Percentiles rank a stretch among this genome's conserved stretches.
Conservation (phyloP, 1,140 invertebrate species). For the Fragariocoptes setiger region DNA sequence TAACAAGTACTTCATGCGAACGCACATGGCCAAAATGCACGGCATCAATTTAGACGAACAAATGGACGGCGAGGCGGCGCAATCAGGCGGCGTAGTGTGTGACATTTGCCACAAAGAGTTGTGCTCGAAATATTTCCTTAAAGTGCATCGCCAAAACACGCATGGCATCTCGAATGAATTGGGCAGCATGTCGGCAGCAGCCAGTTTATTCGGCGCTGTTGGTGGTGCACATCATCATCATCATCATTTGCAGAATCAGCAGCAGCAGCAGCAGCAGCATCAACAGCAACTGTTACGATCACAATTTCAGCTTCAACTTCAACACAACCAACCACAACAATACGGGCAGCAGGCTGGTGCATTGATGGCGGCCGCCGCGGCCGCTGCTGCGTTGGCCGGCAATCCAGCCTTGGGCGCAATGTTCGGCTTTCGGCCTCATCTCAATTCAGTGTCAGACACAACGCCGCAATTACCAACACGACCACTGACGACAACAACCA, state of each 20-base stretch:
- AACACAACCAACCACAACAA: not conserved
- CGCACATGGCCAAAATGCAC: constrained; percentile 97
- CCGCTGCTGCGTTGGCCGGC: no score
- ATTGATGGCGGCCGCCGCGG: constrained; percentile 19
- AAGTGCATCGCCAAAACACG: constrained; percentile 86
- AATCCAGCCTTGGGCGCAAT: no score
- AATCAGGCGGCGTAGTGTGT: constrained; percentile 62
- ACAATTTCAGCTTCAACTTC: not conserved
- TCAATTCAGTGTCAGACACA: no score
- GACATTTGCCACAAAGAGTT: constrained; percentile 90
- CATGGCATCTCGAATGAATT: constrained; percentile 60
- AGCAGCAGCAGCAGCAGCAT: not conserved
- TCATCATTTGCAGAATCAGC: not conserved
- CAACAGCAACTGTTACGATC: not conserved
- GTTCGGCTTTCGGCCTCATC: no score
- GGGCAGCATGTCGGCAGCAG: not conserved
- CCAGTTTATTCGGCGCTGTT: not conserved
- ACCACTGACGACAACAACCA: no score
- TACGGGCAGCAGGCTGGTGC: constrained; percentile 1
- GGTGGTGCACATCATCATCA: not conserved
- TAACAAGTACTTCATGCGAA: constrained; percentile 94
- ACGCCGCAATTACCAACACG: no score
- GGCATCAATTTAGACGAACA: constrained; percentile 48
- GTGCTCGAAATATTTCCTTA: constrained; percentile 83
- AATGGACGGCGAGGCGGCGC: constrained; percentile 27